Evolutionary conservation across 1,140 invertebrate species (phyloP).

Genomic region (Hormaphis cornu): DNA sequence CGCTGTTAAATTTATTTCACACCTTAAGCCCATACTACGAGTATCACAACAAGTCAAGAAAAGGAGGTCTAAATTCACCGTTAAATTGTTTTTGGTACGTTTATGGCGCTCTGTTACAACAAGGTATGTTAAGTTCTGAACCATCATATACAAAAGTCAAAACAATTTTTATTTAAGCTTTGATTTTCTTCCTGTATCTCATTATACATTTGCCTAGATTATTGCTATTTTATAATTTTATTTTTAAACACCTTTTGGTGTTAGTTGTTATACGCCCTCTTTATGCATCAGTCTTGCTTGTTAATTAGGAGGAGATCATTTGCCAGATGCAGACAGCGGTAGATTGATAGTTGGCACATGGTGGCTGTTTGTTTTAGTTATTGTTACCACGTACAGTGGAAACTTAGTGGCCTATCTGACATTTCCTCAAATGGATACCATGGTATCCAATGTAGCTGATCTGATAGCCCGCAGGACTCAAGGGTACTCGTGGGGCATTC

Average conservation of each 20-base stretch:
- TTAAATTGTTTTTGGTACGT: constrained; percentile 81
- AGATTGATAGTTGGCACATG: constrained; percentile 78
- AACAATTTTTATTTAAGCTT: not conserved
- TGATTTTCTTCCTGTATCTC: not conserved
- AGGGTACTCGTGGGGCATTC: constrained; percentile 63
- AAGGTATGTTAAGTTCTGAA: too few relatives aligned
- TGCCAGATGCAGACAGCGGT: constrained; percentile 76
- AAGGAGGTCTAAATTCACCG: constrained; percentile 55
- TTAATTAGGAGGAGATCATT: constrained; percentile 66
- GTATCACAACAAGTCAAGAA: constrained; percentile 46
- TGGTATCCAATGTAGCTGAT: constrained; percentile 64
- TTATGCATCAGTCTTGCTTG: not conserved
- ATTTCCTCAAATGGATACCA: constrained; percentile 73
- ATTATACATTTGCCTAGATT: not conserved
- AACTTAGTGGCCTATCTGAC: constrained; percentile 88
- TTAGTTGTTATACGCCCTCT: not conserved
- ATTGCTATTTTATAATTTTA: not conserved
- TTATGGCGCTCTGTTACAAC: constrained; percentile 79
- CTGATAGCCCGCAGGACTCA: constrained; percentile 51
- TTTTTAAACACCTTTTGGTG: not conserved
- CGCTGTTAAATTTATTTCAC: constrained; percentile 67
- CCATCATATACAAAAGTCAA: not conserved
- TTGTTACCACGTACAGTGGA: constrained; percentile 85
- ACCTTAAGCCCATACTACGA: constrained; percentile 60
- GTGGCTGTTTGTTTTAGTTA: constrained; percentile 85